A percentile compares a stretch with the other conserved stretches of the same genome.
phyloP scores from a whole-genome alignment of 2,113 vertebrate species.

The Phalacrocorax brasilianus region DNA sequence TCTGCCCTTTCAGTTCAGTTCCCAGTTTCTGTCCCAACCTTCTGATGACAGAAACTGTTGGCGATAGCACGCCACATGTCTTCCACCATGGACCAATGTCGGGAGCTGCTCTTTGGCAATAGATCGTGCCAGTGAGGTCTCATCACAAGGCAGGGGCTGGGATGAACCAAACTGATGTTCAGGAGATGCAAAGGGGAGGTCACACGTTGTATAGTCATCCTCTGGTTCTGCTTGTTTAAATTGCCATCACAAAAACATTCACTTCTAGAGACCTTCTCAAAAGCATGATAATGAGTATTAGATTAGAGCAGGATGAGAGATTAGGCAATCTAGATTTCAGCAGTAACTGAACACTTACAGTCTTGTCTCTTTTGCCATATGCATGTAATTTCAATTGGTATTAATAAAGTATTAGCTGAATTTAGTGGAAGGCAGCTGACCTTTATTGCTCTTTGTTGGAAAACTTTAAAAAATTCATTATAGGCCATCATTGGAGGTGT shows the following conservation, averaged over 20 bases:
- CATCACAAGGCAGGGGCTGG: neutral
- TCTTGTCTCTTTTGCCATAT: neutral
- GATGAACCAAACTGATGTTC: accelerated
- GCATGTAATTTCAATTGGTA: neutral
- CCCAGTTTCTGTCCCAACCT: neutral
- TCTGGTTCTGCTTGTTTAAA: neutral
- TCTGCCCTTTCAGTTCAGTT: neutral
- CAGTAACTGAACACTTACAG: accelerated
- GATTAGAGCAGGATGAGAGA: neutral
- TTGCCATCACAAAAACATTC: neutral
- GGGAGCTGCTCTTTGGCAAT: neutral
- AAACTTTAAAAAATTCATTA: constrained; percentile 14
- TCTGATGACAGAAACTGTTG: neutral
- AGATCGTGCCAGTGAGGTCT: neutral
- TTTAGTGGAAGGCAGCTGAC: neutral
- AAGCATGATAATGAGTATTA: accelerated
- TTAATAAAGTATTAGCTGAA: neutral
- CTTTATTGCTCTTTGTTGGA: neutral
- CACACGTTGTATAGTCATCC: accelerated
- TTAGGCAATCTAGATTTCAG: neutral
- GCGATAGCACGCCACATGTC: accelerated
- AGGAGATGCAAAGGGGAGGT: neutral
- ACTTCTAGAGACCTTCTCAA: neutral
- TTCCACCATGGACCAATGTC: accelerated
- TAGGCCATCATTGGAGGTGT: neutral